These are phyloP conservation scores for Erebia ligea DNA, from an alignment of 2,888 invertebrate species.

Conservation along the genomic window DNA sequence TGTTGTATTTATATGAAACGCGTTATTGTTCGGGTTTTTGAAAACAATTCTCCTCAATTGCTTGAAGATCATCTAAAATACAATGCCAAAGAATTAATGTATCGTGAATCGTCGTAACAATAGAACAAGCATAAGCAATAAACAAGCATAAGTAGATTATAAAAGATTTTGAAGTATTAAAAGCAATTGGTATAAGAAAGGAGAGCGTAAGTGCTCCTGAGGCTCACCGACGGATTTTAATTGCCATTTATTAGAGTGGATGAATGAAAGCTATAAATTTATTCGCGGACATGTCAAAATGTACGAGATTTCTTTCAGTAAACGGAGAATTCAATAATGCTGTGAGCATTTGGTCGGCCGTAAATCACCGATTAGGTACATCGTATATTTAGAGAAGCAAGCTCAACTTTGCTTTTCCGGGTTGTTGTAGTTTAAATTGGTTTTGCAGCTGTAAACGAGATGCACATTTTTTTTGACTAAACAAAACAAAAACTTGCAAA, in stretches of 20 bases:
- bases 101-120: background rate
- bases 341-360: slow-evolving; percentile 55
- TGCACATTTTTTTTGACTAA: background rate
- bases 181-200: slow-evolving; percentile 29
- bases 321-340: slow-evolving; percentile 75
- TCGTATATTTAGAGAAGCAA: slow-evolving; percentile 57
- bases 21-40: background rate
- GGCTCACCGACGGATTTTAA: slow-evolving; percentile 55
- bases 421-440: slow-evolving; percentile 42
- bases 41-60: background rate
- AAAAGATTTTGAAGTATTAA: slow-evolving; percentile 9
- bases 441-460: slow-evolving; percentile 39
- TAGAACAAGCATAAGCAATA: background rate
- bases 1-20: background rate
- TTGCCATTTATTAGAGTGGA: slow-evolving; percentile 67
- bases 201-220: slow-evolving; percentile 25
- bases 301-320: slow-evolving; percentile 76
- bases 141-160: background rate
- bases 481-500: background rate
- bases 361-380: slow-evolving; percentile 64
- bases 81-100: background rate
- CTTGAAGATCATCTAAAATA: background rate
- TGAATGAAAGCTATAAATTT: slow-evolving; percentile 74
- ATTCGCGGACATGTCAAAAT: slow-evolving; percentile 67
- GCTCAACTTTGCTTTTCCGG: slow-evolving; percentile 44